Evolutionary conservation across 1,140 invertebrate genomes (phyloP), one percentile per base, ranked within the genome.

Genomic region (Halictus rubicundus): DNA sequence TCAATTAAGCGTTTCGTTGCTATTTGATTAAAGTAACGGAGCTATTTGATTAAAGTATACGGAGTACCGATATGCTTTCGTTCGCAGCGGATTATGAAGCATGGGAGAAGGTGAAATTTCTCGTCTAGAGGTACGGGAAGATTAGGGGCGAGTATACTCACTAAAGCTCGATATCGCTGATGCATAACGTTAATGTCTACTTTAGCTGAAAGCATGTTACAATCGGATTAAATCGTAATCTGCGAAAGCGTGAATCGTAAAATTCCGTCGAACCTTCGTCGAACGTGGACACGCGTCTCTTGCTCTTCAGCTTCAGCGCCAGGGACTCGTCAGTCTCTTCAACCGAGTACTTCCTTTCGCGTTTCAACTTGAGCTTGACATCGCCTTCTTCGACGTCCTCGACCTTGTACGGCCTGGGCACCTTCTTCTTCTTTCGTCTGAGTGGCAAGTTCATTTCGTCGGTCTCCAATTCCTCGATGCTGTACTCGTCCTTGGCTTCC

Each of bases 251-350:
- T 68, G 7, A 72, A 81, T 69, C 25, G 25, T 78, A 37, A 86
- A 71, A 76, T 72, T 21, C 19, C 66, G 61, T 69, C 90, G 73
- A 91, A 96, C 96, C 96, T 96, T 96, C 94, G 72, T 96, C 93
- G 90, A 93, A 94, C 19, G 94, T 94, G 52, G 94, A 93, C 23
- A 87, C 61, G 25, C 91, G 91, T 81, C 89, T 89, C 64, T 89
- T 92, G 23, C 84, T 83, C 69, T 92, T 93, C 21, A 93, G 70
- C 82, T 91, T 94, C 82, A 96, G 92, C 19, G 94, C 95, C 60
- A 95, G 87, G 68, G 94, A 93, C 88, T 95, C 95, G 92, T 95
- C 95, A 9, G 91, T 90, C 83, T 93, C 90, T 75, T 92, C 92
- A 49, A 90, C 88, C 0, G 88, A 89, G 78, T 93, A 93, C 84